phyloP scores from a whole-genome alignment of 2,888 invertebrate genomes.

The Eudasyphora cyanicolor region DNA sequence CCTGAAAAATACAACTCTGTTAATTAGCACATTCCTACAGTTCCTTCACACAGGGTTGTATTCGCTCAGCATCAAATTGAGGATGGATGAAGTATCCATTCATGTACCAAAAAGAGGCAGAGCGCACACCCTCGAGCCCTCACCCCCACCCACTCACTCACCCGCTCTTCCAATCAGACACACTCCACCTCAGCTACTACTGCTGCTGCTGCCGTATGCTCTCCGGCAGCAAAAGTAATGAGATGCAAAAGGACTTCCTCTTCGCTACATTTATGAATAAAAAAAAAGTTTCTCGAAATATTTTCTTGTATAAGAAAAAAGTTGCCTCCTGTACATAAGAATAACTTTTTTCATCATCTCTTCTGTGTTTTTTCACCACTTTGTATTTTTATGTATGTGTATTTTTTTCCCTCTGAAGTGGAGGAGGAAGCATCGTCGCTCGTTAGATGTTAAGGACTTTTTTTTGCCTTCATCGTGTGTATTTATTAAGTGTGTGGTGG shows the following conservation, averaged over 20 bases:
- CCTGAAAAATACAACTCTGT: constrained; percentile 31
- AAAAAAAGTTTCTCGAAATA: constrained; percentile 10
- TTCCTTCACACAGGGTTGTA: constrained; percentile 19
- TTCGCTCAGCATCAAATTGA: constrained; percentile 19
- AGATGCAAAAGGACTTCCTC: constrained; percentile 29
- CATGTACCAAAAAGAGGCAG: background rate
- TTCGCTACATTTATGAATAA: constrained; percentile 14
- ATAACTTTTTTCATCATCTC: background rate
- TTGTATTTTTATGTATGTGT: background rate
- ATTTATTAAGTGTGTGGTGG: background rate
- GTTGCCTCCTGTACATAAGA: background rate
- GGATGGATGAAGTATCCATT: too few species aligned
- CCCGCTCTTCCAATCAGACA: too few species aligned
- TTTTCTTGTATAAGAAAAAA: constrained; percentile 26
- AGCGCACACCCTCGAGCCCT: background rate
- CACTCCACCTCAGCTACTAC: too few species aligned
- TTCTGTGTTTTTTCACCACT: background rate
- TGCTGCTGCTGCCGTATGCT: too few species aligned
- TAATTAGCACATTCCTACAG: constrained; percentile 24
- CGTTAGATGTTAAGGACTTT: constrained; percentile 22
- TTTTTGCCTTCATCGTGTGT: background rate
- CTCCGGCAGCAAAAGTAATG: constrained; percentile 15
- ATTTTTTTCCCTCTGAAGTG: too few species aligned
- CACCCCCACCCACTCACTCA: background rate
- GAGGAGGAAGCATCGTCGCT: background rate